Base-by-base conservation (phyloP, 2,113 vertebrate species). In the Microcebus ravelobensis region DNA sequence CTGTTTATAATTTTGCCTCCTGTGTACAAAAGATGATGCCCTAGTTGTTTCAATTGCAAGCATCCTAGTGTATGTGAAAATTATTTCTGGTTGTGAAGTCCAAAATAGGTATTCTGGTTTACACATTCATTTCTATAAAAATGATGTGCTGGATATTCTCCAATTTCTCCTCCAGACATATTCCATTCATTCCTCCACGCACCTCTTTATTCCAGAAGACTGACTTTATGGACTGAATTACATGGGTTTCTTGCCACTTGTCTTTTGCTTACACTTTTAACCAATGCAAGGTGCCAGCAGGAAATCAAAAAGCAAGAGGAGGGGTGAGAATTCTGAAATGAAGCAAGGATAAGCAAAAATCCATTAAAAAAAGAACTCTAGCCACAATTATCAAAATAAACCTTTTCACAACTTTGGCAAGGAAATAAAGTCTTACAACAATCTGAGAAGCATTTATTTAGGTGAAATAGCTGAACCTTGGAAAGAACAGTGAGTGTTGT, bases 1-100 rank as follows among this genome's bases (percentile, higher is more conserved):
- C n/a, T 92, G 27, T 86, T 91, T 87, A 92, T 93, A 94, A 68
- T 87, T 94, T 90, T 94, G 55, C 42, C 55, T 87, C n/a, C 65
- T 68, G 21, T 70, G 21, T 34, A 84, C 21, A 90, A 18, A 57
- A 94, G 34, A 94, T 14, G 29, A 84, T 92, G 21, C 25, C 8
- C 76, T 73, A 80, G 27, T 94, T 68, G 82, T 85, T 92, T 95
- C 36, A 92, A 61, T 36, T 92, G 21, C 31, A 57, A 63, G 31
- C 39, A 61, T 79, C 36, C 31, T 77, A 34, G 27, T 67, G 23
- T 52, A 91, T 50, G 13, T 91, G 71, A 63, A 91, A 91, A 93
- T 50, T 67, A 94, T 68, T 93, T 83, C 48, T 73, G 34, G 55
- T 79, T 90, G 14, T 86, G 31, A 96, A 95, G 61, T 94, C 18